phyloP scores from a whole-genome alignment of 2,797 vertebrate genomes.

The Staurois parvus region DNA sequence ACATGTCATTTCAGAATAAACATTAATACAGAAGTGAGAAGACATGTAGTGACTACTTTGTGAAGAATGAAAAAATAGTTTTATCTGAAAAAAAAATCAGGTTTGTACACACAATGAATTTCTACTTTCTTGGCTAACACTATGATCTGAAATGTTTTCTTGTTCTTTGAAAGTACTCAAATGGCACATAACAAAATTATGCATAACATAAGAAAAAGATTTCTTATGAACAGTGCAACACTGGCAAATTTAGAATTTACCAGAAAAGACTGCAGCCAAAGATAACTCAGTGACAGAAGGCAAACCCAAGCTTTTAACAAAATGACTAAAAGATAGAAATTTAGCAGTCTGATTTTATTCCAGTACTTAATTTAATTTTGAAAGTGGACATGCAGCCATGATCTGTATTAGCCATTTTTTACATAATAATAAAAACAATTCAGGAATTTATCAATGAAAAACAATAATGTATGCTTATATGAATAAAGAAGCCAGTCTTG shows the following conservation, averaged over 20 bases:
- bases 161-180: neutral
- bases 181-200: neutral
- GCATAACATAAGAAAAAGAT: neutral
- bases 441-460: neutral
- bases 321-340: conserved; percentile 42
- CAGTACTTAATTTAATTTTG: conserved; percentile 34
- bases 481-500: no score
- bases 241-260: conserved; percentile 12
- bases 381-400: conserved; percentile 1
- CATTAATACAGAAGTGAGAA: neutral
- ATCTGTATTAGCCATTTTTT: neutral
- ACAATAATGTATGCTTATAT: neutral
- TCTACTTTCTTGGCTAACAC: neutral
- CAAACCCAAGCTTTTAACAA: conserved; percentile 48
- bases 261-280: conserved; percentile 27
- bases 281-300: conserved; percentile 42
- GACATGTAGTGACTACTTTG: neutral
- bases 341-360: conserved; percentile 13
- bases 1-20: neutral
- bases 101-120: neutral
- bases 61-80: neutral
- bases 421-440: neutral
- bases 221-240: neutral
- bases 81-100: neutral
- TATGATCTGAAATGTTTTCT: neutral